phyloP scores from a whole-genome alignment of 2,113 vertebrate genomes.

The Microtus montanus region DNA sequence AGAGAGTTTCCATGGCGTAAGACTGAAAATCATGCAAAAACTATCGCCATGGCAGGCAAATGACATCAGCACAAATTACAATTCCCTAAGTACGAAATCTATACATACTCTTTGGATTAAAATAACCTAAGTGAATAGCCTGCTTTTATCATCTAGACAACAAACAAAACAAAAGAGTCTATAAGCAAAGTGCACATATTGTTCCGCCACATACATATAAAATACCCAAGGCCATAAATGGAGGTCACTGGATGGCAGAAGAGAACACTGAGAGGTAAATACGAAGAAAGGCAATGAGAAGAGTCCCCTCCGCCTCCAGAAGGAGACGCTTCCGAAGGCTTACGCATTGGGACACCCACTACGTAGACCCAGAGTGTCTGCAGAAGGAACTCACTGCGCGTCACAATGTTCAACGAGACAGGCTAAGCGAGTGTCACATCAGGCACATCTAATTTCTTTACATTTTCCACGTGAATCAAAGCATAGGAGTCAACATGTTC shows the following conservation, averaged over 20 bases:
- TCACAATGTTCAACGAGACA: not conserved
- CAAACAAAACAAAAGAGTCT: not conserved
- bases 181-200: slow-evolving; percentile 41
- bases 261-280: slow-evolving; percentile 40
- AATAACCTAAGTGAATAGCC: slow-evolving; percentile 45
- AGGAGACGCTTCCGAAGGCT: not conserved
- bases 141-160: slow-evolving; percentile 42
- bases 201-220: slow-evolving; percentile 26
- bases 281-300: slow-evolving; percentile 20
- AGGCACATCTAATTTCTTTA: slow-evolving; percentile 40
- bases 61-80: slow-evolving; percentile 40
- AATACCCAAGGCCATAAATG: slow-evolving; percentile 70
- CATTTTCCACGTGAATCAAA: not conserved
- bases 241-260: slow-evolving; percentile 14
- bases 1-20: slow-evolving; percentile 7
- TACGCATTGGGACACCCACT: not conserved
- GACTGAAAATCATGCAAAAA: slow-evolving; percentile 36
- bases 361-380: not conserved
- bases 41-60: not conserved
- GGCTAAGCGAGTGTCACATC: not conserved
- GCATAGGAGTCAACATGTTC: not conserved
- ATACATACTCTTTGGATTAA: slow-evolving; percentile 69
- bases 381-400: slow-evolving; percentile 3
- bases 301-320: not conserved
- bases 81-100: slow-evolving; percentile 44